Percentiles rank a stretch among this genome's conserved stretches.
Evolutionary conservation across 2,888 invertebrate genomes (phyloP).

Genomic region (Hipparchia sbordonii): DNA sequence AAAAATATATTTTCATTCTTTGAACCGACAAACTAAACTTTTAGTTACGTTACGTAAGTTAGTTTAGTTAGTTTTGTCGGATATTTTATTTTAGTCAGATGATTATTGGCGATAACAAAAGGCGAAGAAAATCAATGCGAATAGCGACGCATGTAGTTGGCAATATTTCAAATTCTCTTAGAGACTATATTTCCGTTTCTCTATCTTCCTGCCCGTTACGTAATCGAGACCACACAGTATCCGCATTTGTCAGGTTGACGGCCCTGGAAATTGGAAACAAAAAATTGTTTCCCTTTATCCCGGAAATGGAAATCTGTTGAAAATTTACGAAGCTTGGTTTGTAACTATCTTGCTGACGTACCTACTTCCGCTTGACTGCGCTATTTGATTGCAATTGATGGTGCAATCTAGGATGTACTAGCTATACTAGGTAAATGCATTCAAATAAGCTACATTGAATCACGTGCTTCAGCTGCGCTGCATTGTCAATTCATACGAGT

Average conservation of each 20-base stretch:
- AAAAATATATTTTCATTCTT: no score
- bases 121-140: slow-evolving; percentile 67
- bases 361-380: background rate
- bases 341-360: background rate
- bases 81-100: no score
- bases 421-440: background rate
- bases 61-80: no score
- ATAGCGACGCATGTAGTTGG: slow-evolving; percentile 69
- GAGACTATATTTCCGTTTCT: slow-evolving; percentile 68
- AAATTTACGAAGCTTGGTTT: slow-evolving; percentile 1
- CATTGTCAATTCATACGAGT: background rate
- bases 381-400: background rate
- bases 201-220: slow-evolving; percentile 53
- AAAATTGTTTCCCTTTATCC: slow-evolving; percentile 22
- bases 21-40: no score
- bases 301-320: background rate
- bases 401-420: background rate
- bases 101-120: slow-evolving; percentile 49
- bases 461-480: background rate
- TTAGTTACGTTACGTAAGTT: no score
- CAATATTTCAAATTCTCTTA: slow-evolving; percentile 77
- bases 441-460: background rate
- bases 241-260: slow-evolving; percentile 51
- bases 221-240: slow-evolving; percentile 51
- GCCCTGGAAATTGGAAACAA: slow-evolving; percentile 47